phyloP scores from a whole-genome alignment of 1,140 invertebrate genomes.

The Psix sp. region DNA sequence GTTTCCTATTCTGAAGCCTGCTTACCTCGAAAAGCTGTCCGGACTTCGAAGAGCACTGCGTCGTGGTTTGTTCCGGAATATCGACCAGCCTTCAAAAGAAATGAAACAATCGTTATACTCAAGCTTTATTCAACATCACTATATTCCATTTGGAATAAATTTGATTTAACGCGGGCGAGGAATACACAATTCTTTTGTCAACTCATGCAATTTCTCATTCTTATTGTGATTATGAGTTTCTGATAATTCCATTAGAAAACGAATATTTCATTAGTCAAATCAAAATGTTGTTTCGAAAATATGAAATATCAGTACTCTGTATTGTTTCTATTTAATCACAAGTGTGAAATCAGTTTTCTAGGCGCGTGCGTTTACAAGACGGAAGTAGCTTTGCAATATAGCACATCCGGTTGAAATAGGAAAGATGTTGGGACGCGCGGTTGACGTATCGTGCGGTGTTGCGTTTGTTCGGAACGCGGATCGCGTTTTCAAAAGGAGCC shows the following conservation, averaged over 20 bases:
- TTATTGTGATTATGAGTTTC: too few species aligned
- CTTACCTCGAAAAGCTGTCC: constrained; percentile 54
- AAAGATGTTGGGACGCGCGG: constrained; percentile 24
- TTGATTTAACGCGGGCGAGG: too few species aligned
- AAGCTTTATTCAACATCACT: too few species aligned
- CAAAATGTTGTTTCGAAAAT: too few species aligned
- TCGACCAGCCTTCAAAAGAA: constrained; percentile 2
- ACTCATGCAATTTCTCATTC: too few species aligned
- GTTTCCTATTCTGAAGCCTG: constrained; percentile 57
- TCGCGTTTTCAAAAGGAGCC: constrained; percentile 37
- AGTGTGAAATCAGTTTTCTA: constrained; percentile 31
- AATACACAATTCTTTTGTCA: too few species aligned
- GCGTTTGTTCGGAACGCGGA: constrained; percentile 42
- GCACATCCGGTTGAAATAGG: constrained; percentile 42
- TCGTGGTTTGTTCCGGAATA: background rate
- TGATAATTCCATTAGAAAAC: too few species aligned
- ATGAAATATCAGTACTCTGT: background rate
- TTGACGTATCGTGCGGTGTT: constrained; percentile 39
- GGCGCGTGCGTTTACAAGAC: constrained; percentile 23
- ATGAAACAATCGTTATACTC: constrained; percentile 6
- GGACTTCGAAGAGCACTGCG: constrained; percentile 37
- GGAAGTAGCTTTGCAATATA: constrained; percentile 30
- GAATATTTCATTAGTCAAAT: too few species aligned
- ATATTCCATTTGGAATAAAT: too few species aligned
- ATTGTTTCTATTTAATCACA: too few species aligned